Evolutionary conservation across 2,888 invertebrate species (phyloP), one percentile per base, ranked within the genome.

Genomic region (Yponomeuta plumbellus): DNA sequence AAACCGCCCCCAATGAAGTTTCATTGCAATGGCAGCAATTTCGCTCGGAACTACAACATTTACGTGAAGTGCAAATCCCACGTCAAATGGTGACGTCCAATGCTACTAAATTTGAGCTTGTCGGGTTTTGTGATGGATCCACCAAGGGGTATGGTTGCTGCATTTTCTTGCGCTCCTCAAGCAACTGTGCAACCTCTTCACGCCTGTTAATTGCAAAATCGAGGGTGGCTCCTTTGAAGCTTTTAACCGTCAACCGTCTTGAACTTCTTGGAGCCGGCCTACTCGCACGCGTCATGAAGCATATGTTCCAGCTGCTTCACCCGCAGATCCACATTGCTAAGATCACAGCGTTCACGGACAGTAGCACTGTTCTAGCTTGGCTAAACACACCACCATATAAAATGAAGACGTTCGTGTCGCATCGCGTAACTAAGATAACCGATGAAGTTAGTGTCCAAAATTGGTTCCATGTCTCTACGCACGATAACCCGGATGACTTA

Each of bases 131-230:
- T n/a, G 57, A 39, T 39, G 39, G 39, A 39, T 39, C 39, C 11
- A 8, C 39, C 11, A 39, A 39, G 39, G 39, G 6, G 39, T 39
- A 39, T 39, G 39, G 39, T 39, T 39, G 39, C 11, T 39, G 39
- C 39, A 11, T 39, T 11, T 39, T 8, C 39, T 11, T 39, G 39
- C 39, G 39, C 11, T 5, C 11, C 6, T 8, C 11, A 5, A 39
- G 11, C 39, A 11, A 5, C 6, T 5, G 11, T 39, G 6, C 5
- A 5, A 39, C 11, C 39, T 8, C 6, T 39, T 8, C 11, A 5
- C 39, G 11, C 11, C 11, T 63, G n/a, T 20, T 63, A 20, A 63
- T 63, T n/a, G 63, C 39, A 63, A 63, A 63, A 26, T 63, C 63
- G 11, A 34, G 20, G 20, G 39, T 63, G 34, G 63, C 63, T 34